Conservation (phyloP, 2,113 vertebrate genomes). For the Austrofundulus limnaeus region DNA sequence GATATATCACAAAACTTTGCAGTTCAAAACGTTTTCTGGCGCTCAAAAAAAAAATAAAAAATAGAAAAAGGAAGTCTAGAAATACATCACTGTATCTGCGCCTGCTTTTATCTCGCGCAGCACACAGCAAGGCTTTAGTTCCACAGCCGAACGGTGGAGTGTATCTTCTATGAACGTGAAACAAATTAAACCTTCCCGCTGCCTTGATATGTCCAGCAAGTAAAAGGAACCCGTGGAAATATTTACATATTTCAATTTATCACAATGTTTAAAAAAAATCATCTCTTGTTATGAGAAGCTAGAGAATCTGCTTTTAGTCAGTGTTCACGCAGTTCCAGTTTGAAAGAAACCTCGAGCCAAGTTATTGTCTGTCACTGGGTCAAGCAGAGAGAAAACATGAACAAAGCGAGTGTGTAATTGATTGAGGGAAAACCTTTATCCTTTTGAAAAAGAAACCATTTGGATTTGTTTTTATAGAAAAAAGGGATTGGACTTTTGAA, state of each 20-base stretch:
- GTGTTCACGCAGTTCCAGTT: not conserved
- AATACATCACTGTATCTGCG: constrained; percentile 49
- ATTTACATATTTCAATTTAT: constrained; percentile 35
- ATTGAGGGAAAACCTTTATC: constrained; percentile 32
- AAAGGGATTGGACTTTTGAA: constrained; percentile 36
- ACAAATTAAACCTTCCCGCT: constrained; percentile 21
- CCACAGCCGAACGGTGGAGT: constrained; percentile 38
- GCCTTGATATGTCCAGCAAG: constrained; percentile 25
- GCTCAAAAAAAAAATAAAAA: constrained; percentile 50
- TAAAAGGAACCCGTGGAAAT: constrained; percentile 6
- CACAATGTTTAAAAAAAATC: not conserved
- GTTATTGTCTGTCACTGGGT: constrained; percentile 13
- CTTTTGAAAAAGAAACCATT: constrained; percentile 27
- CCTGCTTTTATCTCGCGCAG: constrained; percentile 59
- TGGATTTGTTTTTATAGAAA: constrained; percentile 39
- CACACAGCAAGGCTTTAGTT: constrained; percentile 44
- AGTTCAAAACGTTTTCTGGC: constrained; percentile 39
- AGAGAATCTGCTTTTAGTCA: constrained; percentile 16
- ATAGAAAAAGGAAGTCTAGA: constrained; percentile 28
- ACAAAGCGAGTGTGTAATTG: constrained; percentile 34
- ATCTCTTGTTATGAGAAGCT: not conserved
- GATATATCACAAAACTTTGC: constrained; percentile 43
- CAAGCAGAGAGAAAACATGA: constrained; percentile 27
- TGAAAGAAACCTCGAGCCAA: constrained; percentile 26
- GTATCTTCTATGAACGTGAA: constrained; percentile 48